Evolutionary conservation across 1,140 invertebrate genomes (phyloP), one percentile per base, ranked within the genome.

Genomic region (Heliconius himera): DNA sequence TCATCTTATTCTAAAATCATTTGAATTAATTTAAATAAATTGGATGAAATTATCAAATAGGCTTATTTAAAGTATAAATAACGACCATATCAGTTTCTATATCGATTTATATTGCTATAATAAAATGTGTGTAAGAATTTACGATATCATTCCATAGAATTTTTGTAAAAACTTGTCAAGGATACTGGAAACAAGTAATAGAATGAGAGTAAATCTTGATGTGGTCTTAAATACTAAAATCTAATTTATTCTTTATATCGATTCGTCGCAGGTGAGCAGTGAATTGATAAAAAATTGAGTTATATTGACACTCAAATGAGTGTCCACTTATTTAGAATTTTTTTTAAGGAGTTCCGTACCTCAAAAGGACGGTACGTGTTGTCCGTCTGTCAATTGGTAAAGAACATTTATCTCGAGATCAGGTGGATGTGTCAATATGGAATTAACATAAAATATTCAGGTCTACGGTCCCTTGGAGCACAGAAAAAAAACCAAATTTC

Each of bases 71-170:
- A 26, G 26, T 16, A 66, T 66, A 66, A 66, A 66, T 26, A 13
- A 66, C 60, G 26, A 66, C 60, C 60, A 66, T 66, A 66, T 66
- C 60, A 66, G 60, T 66, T 66, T 66, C 60, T 66, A 66, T 66
- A 66, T 66, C 60, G 60, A 66, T 66, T 66, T 66, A 66, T 66
- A 66, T 26, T 26, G n/a, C 22, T 66, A 66, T 66, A 66, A 66
- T 66, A 29, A 29, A 66, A 66, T 66, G 60, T 66, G 60, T 66
- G 60, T 13, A 66, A 66, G 29, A 66, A 66, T 26, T 26, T 29
- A 66, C 22, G 11, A 66, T 66, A 66, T 26, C 26, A 66, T 29
- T 66, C 60, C 4, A 16, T 66, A 26, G 60, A 29, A 5, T 66
- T 29, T 66, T 26, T 66, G 60, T 66, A 66, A 66, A 66, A 66